Evolutionary conservation across 2,113 vertebrate genomes (phyloP), one percentile per base, ranked within the genome.

Genomic region (Ageneiosus marmoratus): DNA sequence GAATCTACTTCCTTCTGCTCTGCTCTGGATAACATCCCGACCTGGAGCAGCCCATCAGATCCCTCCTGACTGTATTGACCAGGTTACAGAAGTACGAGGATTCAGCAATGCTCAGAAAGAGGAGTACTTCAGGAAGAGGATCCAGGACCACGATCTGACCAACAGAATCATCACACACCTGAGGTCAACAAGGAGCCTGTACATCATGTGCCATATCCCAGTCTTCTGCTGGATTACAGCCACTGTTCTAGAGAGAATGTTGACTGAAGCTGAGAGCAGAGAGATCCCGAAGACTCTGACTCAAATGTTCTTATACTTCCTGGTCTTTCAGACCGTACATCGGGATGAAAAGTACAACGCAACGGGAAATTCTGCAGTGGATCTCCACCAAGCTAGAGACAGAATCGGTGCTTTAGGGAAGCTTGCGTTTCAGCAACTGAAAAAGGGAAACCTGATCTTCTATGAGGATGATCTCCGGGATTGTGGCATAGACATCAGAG

Each of bases 181-280:
- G 32, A 67, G 18, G 34, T 37, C 63, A 3, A 10, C 63, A 8
- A 67, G 34, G 18, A 67, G 63, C 63, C 32, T 67, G 18, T 20
- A 67, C 18, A 67, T 67, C 34, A 67, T 37, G 63, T 67, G 32
- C 34, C 63, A 67, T 32, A 67, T 67, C 63, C 32, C 63, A 67
- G 63, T 67, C 63, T 67, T 37, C 63, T 67, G 32, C 63, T 67
- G 63, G 63, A 67, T 37, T 22, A 11, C 63, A 37, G 32, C 63
- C 3, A 67, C 32, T 9, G 32, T 67, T 41, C 63, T 67, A 22
- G 63, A 67, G 32, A 34, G 63, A 9, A 67, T 67, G 32, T 67
- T 67, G 32, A 37, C 16, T 22, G 32, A 37, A 37, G 63, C 63
- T 22, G 63, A 37, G 34, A 41, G 34, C 34, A 4, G 4, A 22